phyloP scores from a whole-genome alignment of 2,888 invertebrate genomes.

The Metellina segmentata region DNA sequence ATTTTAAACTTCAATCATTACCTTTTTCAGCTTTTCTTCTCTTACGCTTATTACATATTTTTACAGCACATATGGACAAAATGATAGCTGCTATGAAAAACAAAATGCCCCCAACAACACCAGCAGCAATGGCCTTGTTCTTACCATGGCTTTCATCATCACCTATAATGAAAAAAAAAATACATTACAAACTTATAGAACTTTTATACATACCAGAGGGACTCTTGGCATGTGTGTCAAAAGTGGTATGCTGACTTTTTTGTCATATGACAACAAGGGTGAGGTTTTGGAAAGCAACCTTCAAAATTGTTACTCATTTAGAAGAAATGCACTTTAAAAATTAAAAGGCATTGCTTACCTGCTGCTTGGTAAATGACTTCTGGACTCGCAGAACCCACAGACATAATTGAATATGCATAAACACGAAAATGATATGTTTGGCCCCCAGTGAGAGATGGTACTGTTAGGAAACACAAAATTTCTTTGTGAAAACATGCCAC shows the following conservation, averaged over 20 bases:
- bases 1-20: slow-evolving; percentile 80
- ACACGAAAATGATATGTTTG: slow-evolving; percentile 86
- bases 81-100: slow-evolving; percentile 99
- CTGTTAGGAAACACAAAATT: slow-evolving; percentile 22
- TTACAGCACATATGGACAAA: slow-evolving; percentile 97
- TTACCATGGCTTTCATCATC: slow-evolving; percentile 67
- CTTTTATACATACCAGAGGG: neutral
- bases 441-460: slow-evolving; percentile 69
- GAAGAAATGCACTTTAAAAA: neutral
- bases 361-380: slow-evolving; percentile 73
- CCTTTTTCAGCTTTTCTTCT: slow-evolving; percentile 99
- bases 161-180: slow-evolving; percentile 20
- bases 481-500: neutral
- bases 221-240: no score
- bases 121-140: slow-evolving; percentile 88
- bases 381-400: slow-evolving; percentile 84
- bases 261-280: no score
- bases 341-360: slow-evolving; percentile 48
- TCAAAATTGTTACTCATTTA: no score
- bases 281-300: no score
- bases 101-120: slow-evolving; percentile 96
- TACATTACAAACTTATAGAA: neutral
- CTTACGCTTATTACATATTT: slow-evolving; percentile 98
- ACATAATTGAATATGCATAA: slow-evolving; percentile 92
- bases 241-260: no score